A percentile compares a stretch with the other conserved stretches of the same genome.
phyloP scores from a whole-genome alignment of 2,113 vertebrate genomes.

The Dolichotis patagonum region DNA sequence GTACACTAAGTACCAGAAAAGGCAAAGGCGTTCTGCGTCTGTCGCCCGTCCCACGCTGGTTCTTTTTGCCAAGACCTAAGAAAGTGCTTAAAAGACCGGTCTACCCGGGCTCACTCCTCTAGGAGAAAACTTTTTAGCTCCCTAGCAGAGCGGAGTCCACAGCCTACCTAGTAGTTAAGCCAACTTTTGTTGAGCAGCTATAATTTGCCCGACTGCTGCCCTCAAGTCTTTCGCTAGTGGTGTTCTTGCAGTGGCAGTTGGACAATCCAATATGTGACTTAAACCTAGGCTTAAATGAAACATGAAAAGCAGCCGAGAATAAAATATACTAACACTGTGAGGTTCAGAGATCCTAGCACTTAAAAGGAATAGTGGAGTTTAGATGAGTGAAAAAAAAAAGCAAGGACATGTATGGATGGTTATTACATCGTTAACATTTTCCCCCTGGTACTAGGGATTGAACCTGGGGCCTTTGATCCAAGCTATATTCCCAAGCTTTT shows the following conservation, averaged over 20 bases:
- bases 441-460: background rate
- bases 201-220: background rate
- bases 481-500: background rate
- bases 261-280: background rate
- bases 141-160: too few relatives aligned
- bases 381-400: background rate
- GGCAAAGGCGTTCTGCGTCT: background rate
- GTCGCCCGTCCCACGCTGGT: rapidly evolving
- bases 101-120: background rate
- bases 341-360: background rate
- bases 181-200: background rate
- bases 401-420: background rate
- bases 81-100: background rate
- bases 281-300: background rate
- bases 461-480: background rate
- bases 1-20: background rate
- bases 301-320: background rate
- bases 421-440: background rate
- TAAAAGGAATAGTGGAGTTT: background rate
- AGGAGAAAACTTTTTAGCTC: background rate
- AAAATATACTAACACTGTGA: background rate
- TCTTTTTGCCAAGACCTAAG: background rate
- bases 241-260: background rate
- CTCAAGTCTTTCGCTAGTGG: background rate
- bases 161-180: background rate